Conservation (phyloP, 2,888 invertebrate genomes). For the Ormyrus thymus region DNA sequence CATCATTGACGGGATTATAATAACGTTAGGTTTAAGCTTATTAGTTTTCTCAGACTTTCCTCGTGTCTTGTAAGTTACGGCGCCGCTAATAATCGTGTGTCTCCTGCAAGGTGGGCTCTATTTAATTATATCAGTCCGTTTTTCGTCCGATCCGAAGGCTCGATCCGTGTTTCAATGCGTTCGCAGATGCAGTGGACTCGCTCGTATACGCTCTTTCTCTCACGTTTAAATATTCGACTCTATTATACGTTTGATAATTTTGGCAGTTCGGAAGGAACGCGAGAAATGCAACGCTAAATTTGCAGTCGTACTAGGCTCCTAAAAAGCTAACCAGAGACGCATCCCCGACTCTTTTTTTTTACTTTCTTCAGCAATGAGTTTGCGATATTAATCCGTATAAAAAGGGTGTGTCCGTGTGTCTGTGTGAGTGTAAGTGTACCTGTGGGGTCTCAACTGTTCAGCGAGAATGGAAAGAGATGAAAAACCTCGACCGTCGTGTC, state of each 20-base stretch:
- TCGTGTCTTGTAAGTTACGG: slow-evolving; percentile 33
- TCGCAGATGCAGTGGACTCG: slow-evolving; percentile 31
- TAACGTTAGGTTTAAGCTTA: slow-evolving; percentile 27
- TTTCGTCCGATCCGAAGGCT: slow-evolving; percentile 42
- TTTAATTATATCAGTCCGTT: slow-evolving; percentile 47
- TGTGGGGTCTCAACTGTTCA: slow-evolving; percentile 3
- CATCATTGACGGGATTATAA: slow-evolving; percentile 37
- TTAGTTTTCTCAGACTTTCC: slow-evolving; percentile 52
- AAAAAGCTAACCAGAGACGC: slow-evolving; percentile 54
- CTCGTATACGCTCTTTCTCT: slow-evolving; percentile 40
- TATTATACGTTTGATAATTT: slow-evolving; percentile 54
- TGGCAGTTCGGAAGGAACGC: slow-evolving; percentile 58
- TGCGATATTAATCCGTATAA: slow-evolving; percentile 53
- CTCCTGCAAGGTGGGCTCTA: slow-evolving; percentile 23
- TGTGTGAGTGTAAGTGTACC: slow-evolving; percentile 9
- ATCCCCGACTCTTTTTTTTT: slow-evolving; percentile 46
- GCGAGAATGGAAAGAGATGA: slow-evolving; percentile 50
- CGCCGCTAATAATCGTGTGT: slow-evolving; percentile 18
- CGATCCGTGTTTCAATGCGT: slow-evolving; percentile 30
- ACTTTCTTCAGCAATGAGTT: slow-evolving; percentile 54
- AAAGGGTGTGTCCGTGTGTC: slow-evolving; percentile 41
- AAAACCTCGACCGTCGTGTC: slow-evolving; percentile 50
- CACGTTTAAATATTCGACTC: slow-evolving; percentile 30
- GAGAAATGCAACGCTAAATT: slow-evolving; percentile 55
- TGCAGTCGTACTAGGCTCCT: slow-evolving; percentile 51